A percentile compares a stretch with the other conserved stretches of the same genome.
Conservation (phyloP, 1,140 invertebrate genomes). For the Mya arenaria region DNA sequence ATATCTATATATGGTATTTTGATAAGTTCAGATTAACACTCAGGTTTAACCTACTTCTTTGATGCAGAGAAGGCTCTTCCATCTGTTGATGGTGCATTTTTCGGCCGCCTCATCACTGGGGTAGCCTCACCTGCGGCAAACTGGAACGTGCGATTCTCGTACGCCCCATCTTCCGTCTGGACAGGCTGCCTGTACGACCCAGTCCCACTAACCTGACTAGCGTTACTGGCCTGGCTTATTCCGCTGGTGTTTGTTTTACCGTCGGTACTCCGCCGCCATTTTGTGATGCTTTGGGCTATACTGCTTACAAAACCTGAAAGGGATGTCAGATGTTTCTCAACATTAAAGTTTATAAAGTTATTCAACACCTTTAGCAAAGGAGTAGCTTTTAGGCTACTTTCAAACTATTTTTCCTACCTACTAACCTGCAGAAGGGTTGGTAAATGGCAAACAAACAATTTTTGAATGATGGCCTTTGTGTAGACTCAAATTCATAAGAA, state of each 20-base stretch:
- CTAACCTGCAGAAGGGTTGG: too few relatives aligned
- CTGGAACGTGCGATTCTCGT: conserved; percentile 18
- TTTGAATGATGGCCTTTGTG: too few relatives aligned
- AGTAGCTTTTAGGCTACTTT: too few relatives aligned
- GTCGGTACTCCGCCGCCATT: conserved; percentile 75
- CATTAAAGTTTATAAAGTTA: too few relatives aligned
- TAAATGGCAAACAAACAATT: too few relatives aligned
- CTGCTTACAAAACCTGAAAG: conserved; percentile 76
- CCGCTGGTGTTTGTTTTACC: conserved; percentile 69
- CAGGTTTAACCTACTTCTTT: conserved; percentile 75
- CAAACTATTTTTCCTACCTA: too few relatives aligned
- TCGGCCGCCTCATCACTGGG: conserved; percentile 77
- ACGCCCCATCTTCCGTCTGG: conserved; percentile 7
- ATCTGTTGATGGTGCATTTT: conserved; percentile 62
- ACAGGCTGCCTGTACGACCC: not conserved
- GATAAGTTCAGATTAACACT: too few relatives aligned
- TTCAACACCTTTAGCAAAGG: too few relatives aligned
- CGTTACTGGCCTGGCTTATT: conserved; percentile 59
- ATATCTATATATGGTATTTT: too few relatives aligned
- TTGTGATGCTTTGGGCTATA: conserved; percentile 74
- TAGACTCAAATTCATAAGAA: too few relatives aligned
- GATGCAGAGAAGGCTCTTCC: conserved; percentile 76
- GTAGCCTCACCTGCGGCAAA: conserved; percentile 60
- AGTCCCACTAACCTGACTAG: conserved; percentile 47
- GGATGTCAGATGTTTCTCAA: too few relatives aligned